phyloP scores from a whole-genome alignment of 2,113 vertebrate species.

The Gyps fulvus region DNA sequence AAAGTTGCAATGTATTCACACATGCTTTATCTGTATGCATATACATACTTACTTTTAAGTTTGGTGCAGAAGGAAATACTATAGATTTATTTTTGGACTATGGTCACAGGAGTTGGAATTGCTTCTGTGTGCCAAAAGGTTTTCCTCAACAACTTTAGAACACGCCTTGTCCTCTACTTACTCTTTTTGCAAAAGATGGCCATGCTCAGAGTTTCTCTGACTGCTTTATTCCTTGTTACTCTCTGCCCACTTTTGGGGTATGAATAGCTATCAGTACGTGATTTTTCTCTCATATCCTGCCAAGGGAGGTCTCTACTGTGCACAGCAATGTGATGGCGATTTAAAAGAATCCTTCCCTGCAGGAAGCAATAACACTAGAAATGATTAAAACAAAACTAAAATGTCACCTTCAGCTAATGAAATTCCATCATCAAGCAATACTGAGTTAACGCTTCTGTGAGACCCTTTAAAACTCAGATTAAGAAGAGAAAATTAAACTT shows the following conservation, averaged over 20 bases:
- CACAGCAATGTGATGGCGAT: neutral
- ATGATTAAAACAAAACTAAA: conserved; percentile 53
- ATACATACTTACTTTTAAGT: neutral
- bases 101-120: neutral
- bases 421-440: conserved; percentile 28
- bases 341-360: conserved; percentile 24
- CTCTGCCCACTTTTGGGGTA: neutral
- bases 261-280: neutral
- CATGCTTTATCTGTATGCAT: neutral
- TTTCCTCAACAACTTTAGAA: neutral
- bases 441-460: neutral
- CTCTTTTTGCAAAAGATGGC: neutral
- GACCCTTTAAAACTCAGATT: conserved; percentile 24
- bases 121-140: neutral
- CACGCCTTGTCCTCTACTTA: neutral
- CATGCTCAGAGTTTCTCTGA: neutral
- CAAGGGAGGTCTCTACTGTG: conserved; percentile 13
- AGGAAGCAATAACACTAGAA: conserved; percentile 28
- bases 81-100: neutral
- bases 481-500: conserved; percentile 29
- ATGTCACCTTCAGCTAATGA: conserved; percentile 50
- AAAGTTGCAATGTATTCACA: neutral
- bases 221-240: neutral
- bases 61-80: neutral
- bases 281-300: conserved; percentile 7